Conservation (phyloP, 2,113 vertebrate genomes). For the Seriola quinqueradiata region DNA sequence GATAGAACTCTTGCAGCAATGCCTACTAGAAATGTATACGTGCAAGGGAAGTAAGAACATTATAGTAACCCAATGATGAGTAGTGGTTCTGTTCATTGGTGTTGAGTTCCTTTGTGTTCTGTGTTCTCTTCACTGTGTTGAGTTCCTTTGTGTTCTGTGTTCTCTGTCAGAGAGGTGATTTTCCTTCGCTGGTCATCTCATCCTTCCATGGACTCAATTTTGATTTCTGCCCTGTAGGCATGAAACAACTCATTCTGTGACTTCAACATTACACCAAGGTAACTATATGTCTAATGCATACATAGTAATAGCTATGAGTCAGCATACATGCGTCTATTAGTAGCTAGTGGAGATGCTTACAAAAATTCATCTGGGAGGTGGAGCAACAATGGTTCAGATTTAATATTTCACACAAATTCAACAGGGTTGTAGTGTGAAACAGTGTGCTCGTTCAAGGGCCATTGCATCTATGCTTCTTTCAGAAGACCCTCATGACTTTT, state of each 20-base stretch:
- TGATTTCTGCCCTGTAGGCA: conserved; percentile 70
- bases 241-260: conserved; percentile 18
- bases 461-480: neutral
- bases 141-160: conserved; percentile 37
- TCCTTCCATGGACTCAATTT: conserved; percentile 47
- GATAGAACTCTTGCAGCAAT: neutral
- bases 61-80: neutral
- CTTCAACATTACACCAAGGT: conserved; percentile 10
- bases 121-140: conserved; percentile 15
- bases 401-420: neutral
- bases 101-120: conserved; percentile 40
- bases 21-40: conserved; percentile 17
- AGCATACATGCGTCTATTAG: neutral
- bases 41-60: conserved; percentile 4
- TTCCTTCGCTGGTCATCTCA: conserved; percentile 40
- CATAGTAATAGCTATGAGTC: neutral
- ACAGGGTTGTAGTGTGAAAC: neutral
- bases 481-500: neutral
- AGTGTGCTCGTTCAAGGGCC: conserved; percentile 6
- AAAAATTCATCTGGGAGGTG: neutral
- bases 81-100: conserved; percentile 15
- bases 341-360: neutral
- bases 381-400: neutral
- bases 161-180: conserved; percentile 16
- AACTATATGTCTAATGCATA: conserved; percentile 10